A percentile compares a stretch with the other conserved stretches of the same genome.
phyloP scores from a whole-genome alignment of 2,797 vertebrate species.

The Mastacembelus armatus region DNA sequence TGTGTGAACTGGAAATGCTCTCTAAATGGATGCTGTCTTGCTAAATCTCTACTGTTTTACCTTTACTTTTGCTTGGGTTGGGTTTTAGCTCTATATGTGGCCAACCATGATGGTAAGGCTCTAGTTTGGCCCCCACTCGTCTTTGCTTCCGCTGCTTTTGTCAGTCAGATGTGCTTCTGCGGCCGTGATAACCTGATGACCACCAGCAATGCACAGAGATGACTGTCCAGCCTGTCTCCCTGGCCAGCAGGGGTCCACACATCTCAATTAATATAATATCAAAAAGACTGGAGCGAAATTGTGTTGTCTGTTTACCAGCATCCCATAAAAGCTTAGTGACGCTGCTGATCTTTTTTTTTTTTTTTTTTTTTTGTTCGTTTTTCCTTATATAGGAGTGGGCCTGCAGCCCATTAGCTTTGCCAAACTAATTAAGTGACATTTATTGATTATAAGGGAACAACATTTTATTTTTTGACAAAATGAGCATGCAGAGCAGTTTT shows the following conservation, averaged over 20 bases:
- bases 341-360: no score
- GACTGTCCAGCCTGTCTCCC: conserved; percentile 37
- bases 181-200: conserved; percentile 35
- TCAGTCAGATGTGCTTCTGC: conserved; percentile 73
- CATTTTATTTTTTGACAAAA: no score
- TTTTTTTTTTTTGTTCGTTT: no score
- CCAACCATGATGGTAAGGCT: conserved; percentile 86
- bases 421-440: conserved; percentile 5
- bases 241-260: conserved; percentile 66
- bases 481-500: background rate
- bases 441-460: background rate
- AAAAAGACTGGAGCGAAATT: background rate
- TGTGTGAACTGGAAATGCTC: conserved; percentile 10
- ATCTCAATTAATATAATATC: background rate
- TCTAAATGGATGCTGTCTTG: conserved; percentile 46
- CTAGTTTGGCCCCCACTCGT: conserved; percentile 46
- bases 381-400: background rate
- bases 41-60: conserved; percentile 76
- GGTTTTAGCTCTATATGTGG: conserved; percentile 85
- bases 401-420: background rate
- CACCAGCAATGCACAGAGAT: conserved; percentile 30
- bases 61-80: conserved; percentile 69
- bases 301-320: background rate
- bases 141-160: conserved; percentile 74
- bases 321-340: background rate